A percentile compares a stretch with the other conserved stretches of the same genome.
These are phyloP conservation scores for Palythoa grandis DNA, from an alignment of 92 coral and sea anemone genomes.

Conservation along the genomic window DNA sequence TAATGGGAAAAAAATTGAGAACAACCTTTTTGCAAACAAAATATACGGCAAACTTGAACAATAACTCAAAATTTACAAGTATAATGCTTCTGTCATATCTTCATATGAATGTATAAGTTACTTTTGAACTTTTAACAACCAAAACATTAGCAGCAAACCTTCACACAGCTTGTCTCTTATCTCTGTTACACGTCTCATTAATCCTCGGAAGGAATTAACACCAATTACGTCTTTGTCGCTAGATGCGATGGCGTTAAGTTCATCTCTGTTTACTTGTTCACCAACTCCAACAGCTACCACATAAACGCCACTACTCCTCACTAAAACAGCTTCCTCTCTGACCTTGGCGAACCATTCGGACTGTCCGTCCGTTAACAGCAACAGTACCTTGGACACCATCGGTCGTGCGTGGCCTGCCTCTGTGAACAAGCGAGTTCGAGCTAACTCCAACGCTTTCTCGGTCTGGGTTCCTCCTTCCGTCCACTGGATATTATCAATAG, in stretches of 20 bases:
- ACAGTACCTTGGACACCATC: constrained; percentile 16
- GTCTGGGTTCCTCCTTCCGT: constrained; percentile 36
- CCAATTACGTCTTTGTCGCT: constrained; percentile 64
- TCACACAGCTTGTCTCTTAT: constrained; percentile 61
- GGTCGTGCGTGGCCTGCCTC: constrained; percentile 16
- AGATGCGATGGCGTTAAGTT: constrained; percentile 58
- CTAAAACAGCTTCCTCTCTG: neutral
- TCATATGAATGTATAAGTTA: no score
- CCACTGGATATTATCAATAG: constrained; percentile 18
- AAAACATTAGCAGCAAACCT: constrained; percentile 17
- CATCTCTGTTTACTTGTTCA: constrained; percentile 47
- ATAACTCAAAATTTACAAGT: no score
- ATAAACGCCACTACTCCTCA: constrained; percentile 52
- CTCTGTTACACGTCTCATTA: constrained; percentile 60
- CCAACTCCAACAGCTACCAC: constrained; percentile 67
- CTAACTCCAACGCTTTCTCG: constrained; percentile 32
- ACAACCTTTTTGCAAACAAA: no score
- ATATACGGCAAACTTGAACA: no score
- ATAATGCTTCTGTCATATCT: no score
- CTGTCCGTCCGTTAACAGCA: constrained; percentile 42
- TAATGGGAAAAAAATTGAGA: no score
- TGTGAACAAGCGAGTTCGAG: constrained; percentile 24
- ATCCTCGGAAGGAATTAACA: constrained; percentile 57
- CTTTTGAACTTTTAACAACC: no score
- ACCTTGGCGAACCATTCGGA: constrained; percentile 8